phyloP scores from a whole-genome alignment of 2,888 invertebrate genomes.

The Isoperla grammatica region DNA sequence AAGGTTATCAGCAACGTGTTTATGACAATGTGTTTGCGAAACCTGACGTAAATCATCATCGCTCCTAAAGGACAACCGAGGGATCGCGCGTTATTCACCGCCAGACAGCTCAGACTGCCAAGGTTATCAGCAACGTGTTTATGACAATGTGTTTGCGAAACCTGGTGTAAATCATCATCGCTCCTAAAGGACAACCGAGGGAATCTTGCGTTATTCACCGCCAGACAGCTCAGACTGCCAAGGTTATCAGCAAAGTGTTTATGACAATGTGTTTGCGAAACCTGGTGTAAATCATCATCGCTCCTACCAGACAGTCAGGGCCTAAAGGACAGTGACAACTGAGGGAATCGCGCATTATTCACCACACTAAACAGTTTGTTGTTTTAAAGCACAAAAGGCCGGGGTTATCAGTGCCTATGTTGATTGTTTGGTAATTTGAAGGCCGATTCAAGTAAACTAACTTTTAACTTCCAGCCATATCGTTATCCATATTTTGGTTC shows the following conservation, averaged over 20 bases:
- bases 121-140: slow-evolving; percentile 10
- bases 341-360: not conserved
- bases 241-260: slow-evolving; percentile 9
- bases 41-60: slow-evolving; percentile 7
- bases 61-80: not conserved
- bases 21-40: slow-evolving; percentile 19
- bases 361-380: too few species aligned
- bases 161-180: slow-evolving; percentile 4
- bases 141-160: slow-evolving; percentile 18
- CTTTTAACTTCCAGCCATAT: too few species aligned
- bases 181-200: not conserved
- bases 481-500: too few species aligned
- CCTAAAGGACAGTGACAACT: too few species aligned
- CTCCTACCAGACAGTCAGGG: not conserved
- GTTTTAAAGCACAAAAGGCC: not conserved
- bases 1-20: slow-evolving; percentile 7
- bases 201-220: too few species aligned
- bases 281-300: slow-evolving; percentile 4
- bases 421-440: slow-evolving; percentile 18
- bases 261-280: slow-evolving; percentile 18
- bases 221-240: slow-evolving; percentile 10
- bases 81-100: not conserved
- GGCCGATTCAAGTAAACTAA: too few species aligned
- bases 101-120: slow-evolving; percentile 6
- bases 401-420: slow-evolving; percentile 4